phyloP scores from a whole-genome alignment of 2,888 invertebrate species.

The Coenonympha arcania region DNA sequence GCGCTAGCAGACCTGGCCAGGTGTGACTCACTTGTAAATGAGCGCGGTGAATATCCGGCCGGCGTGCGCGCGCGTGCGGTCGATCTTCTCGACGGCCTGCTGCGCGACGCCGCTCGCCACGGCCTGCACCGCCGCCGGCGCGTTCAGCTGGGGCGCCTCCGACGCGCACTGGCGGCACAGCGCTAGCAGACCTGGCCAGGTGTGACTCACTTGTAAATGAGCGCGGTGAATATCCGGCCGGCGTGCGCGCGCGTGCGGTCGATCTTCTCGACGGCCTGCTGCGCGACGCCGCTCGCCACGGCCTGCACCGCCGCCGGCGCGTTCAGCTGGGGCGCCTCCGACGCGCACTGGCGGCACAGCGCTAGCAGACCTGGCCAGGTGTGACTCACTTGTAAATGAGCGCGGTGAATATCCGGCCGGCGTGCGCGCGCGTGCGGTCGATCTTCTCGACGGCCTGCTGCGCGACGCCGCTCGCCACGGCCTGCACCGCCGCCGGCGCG shows the following conservation, averaged over 20 bases:
- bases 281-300: slow-evolving; percentile 82
- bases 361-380: slow-evolving; percentile 50
- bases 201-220: slow-evolving; percentile 80
- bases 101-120: slow-evolving; percentile 85
- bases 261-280: slow-evolving; percentile 95
- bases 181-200: slow-evolving; percentile 50
- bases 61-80: slow-evolving; percentile 89
- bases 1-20: too few species aligned
- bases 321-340: slow-evolving; percentile 61
- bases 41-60: slow-evolving; percentile 85
- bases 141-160: slow-evolving; percentile 61
- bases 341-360: slow-evolving; percentile 65
- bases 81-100: slow-evolving; percentile 95
- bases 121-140: slow-evolving; percentile 68
- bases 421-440: slow-evolving; percentile 89
- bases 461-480: slow-evolving; percentile 81
- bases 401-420: slow-evolving; percentile 84
- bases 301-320: slow-evolving; percentile 68
- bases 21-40: slow-evolving; percentile 77
- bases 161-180: slow-evolving; percentile 66
- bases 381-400: slow-evolving; percentile 80
- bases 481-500: slow-evolving; percentile 65
- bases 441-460: slow-evolving; percentile 97
- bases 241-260: slow-evolving; percentile 91
- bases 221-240: slow-evolving; percentile 82